Base-by-base conservation (phyloP, 2,797 vertebrate species). In the Gallirallus australis region DNA sequence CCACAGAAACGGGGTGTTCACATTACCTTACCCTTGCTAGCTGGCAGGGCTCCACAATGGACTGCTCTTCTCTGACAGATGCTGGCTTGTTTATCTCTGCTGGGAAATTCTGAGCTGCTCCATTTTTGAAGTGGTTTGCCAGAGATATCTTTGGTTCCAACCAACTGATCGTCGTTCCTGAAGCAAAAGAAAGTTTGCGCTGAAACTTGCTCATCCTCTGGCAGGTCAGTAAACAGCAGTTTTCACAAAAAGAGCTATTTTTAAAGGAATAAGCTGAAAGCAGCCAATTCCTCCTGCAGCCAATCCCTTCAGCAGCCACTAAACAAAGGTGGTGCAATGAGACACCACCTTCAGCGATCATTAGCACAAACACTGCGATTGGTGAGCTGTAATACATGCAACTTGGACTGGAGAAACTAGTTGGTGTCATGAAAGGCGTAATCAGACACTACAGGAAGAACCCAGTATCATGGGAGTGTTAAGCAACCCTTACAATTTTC, bases 141-240 rank as follows among this genome's bases (percentile, higher is more conserved):
- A 98, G 93, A 79, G 99, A 98, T 93, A 99, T 97, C 98, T 99
- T 99, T 94, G 99, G 99, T 96, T 99, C 99, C 98, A 99, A 97
- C 99, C 99, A 99, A 97, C 98, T 99, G 78, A 99, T 99, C 57
- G 99, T 98, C 37, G 99, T 98, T 91, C 99, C 99, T 99, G 99
- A 97, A 94, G 98, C 86, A 97, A 97, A 97, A 97, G 98, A 97
- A 97, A 98, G 94, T 92, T 98, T 98, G 94, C 93, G 97, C 97
- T 99, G 98, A 98, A 98, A 98, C 94, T 97, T 97, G 97, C 97
- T 99, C 98, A 99, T 99, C 97, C 97, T 98, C 98, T 89, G 80
- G 70, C 85, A 95, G 78, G 77, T 89, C 60, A 56, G 85, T 60
- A 91, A 96, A 93, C 4, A 76, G 89, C 81, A 56, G 61, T 69